phyloP scores from a whole-genome alignment of 2,888 invertebrate genomes.

The Brachyopa scutellaris region DNA sequence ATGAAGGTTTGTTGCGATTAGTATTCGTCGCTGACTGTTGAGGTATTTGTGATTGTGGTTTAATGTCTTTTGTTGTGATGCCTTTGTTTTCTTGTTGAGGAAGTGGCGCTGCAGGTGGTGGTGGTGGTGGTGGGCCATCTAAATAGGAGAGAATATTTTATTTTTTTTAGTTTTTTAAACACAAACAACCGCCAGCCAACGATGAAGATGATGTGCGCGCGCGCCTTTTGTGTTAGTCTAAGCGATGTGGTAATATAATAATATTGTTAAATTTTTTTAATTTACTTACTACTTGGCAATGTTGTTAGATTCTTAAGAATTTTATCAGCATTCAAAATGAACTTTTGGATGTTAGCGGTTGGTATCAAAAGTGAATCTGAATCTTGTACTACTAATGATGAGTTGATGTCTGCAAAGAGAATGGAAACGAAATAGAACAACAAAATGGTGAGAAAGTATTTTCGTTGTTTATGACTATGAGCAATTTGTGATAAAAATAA shows the following conservation, averaged over 20 bases:
- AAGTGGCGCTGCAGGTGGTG: conserved; percentile 17
- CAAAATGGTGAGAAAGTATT: neutral
- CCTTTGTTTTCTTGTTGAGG: too few relatives aligned
- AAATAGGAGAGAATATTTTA: neutral
- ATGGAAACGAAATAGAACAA: neutral
- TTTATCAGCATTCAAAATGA: conserved; percentile 80
- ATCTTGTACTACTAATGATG: conserved; percentile 73
- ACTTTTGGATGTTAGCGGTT: conserved; percentile 80
- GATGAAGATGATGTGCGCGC: neutral
- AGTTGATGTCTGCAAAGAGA: conserved; percentile 42
- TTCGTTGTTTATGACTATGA: too few relatives aligned
- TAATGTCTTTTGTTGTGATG: conserved; percentile 36
- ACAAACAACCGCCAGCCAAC: too few relatives aligned
- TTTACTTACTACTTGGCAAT: conserved; percentile 48
- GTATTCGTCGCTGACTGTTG: conserved; percentile 56
- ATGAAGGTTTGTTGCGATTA: conserved; percentile 61
- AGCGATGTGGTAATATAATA: too few relatives aligned
- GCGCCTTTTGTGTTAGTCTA: too few relatives aligned
- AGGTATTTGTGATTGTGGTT: conserved; percentile 59
- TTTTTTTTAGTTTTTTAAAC: too few relatives aligned
- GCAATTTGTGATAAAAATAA: too few relatives aligned
- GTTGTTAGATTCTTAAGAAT: conserved; percentile 79
- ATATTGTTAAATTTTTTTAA: too few relatives aligned
- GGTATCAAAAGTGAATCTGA: conserved; percentile 78
- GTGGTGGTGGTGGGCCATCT: conserved; percentile 39